Conservation (phyloP, 2,797 vertebrate genomes). For the Phaenicophaeus curvirostris region DNA sequence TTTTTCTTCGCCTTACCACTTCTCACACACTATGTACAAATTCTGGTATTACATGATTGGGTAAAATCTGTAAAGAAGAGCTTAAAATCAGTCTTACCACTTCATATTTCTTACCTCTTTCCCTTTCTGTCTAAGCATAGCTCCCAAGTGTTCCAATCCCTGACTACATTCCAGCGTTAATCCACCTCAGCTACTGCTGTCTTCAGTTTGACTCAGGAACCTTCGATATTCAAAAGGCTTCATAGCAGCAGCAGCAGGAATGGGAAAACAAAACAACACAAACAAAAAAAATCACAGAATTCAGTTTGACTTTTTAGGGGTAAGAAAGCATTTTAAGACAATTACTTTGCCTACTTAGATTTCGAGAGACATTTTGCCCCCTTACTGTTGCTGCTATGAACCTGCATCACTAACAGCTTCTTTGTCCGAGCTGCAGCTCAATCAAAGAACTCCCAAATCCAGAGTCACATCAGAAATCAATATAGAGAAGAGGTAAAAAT, state of each 20-base stretch:
- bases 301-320: neutral
- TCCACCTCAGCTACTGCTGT: conserved; percentile 53
- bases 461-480: neutral
- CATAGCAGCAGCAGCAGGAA: conserved; percentile 50
- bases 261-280: conserved; percentile 30
- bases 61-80: conserved; percentile 38
- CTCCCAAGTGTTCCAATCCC: conserved; percentile 50
- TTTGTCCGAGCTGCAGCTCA: neutral
- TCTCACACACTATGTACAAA: neutral
- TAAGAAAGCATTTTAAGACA: neutral
- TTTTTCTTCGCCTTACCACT: conserved; percentile 20
- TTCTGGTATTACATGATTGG: neutral
- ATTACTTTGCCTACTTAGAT: neutral
- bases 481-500: neutral
- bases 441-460: neutral
- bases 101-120: conserved; percentile 45
- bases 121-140: conserved; percentile 56
- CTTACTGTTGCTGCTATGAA: conserved; percentile 40
- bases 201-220: conserved; percentile 29
- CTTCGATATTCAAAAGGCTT: conserved; percentile 41
- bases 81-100: conserved; percentile 20
- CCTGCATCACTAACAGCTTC: neutral
- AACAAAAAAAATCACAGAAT: neutral
- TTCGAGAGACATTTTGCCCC: neutral
- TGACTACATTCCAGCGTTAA: conserved; percentile 52